Base-by-base conservation (phyloP, 2,113 vertebrate genomes). In the Salminus brasiliensis region DNA sequence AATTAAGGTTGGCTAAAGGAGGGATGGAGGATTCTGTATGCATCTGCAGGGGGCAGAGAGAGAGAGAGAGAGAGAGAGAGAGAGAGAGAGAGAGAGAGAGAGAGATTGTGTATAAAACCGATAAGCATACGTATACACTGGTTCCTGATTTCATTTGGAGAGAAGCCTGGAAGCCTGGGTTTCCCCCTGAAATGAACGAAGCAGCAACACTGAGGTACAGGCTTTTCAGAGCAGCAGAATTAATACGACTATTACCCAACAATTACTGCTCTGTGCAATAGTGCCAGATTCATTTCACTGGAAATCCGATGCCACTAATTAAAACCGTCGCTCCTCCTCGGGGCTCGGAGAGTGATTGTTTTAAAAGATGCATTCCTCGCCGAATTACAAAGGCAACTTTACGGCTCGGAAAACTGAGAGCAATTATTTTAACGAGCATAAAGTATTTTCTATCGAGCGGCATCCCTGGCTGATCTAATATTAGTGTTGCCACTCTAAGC, bases 191-290 rank as follows among this genome's bases (percentile, higher is more conserved):
- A 95, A 93, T 87, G 78, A 74, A 75, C 73, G n/a, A 77, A 66
- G 32, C 93, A 93, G 85, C 83, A 88, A 93, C 92, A 91, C 91
- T 94, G 93, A 92, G 95, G 93, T 95, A 84, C 81, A 92, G 92
- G 94, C 93, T 93, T 90, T 93, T 95, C 94, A 95, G 93, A 94
- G 92, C 88, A 93, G 93, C 93, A 94, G 92, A 96, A 96, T 96
- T 96, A 96, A 96, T 96, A 95, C 94, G 93, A 94, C 95, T 92
- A 96, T 97, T 96, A 97, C 94, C 93, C 94, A 96, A 91, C 94
- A 95, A 96, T 97, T 97, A 97, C 90, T 87, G 89, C 93, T 92
- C 93, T 91, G 90, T 89, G 88, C 94, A 93, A 84, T 94, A 94
- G 76, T 55, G 84, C 83, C 74, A 80, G 86, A 92, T 91, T 88